Base-by-base conservation (phyloP, 2,888 invertebrate genomes). In the Eupithecia subfuscata region DNA sequence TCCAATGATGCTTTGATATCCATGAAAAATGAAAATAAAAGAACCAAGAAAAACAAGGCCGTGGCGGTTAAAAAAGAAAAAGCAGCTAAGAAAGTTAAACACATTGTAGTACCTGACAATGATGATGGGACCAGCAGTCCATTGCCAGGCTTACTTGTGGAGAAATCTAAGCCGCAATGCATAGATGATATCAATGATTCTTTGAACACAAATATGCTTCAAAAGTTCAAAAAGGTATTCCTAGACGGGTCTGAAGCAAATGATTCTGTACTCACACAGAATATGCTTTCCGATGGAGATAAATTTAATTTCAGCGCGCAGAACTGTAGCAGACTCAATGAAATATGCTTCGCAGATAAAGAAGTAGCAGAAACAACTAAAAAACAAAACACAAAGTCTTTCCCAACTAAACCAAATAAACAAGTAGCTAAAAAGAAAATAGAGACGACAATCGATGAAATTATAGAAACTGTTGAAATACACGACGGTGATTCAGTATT, bases 121-220 rank as follows among this genome's bases (percentile, higher is more conserved):
- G 86, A 86, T 60, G 88, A 89, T 71, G 83, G 85, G 80, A 88
- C 89, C 22, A 82, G 83, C 67, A 92, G 93, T 80, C 91, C 93
- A 8, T 82, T 94, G 56, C 93, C 94, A 1, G 90, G 86, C 0
- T 84, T 94, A 16, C 78, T 91, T 6, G 87, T 93, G 34, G 94
- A 93, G 25, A 92, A 94, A 85, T 80, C 84, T 12, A 83, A 83
- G 1, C 78, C 80, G 0, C 63, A 60, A 1, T 69, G 71, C 9
- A 80, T 81, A 73, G 82, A 88, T 11, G 85, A 87, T 25, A 73
- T 71, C 1, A 84, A 87, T 70, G 89, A 89, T 73, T 86, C 88
- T 0, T 64, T 90, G 14, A 83, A 85, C 1, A 82, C 82, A 2
- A 85, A 83, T 34, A 85, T 90, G 82, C 70, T 90, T 0, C 84